phyloP scores from a whole-genome alignment of 2,888 invertebrate genomes.

The Imbricaverruca yamaguchii region DNA sequence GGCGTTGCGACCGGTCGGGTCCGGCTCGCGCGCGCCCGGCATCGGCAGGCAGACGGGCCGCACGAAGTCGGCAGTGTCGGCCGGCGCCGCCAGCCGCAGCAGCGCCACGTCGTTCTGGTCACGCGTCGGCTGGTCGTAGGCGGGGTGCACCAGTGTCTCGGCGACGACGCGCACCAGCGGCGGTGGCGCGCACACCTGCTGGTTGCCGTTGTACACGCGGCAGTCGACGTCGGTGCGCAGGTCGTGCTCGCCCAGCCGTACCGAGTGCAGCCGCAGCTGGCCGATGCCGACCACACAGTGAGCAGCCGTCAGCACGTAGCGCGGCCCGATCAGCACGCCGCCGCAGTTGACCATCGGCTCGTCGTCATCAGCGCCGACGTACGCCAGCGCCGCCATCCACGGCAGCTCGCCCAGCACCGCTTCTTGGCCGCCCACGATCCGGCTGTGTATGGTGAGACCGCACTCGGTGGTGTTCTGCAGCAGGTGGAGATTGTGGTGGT shows the following conservation, averaged over 20 bases:
- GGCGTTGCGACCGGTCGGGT: slow-evolving; percentile 23
- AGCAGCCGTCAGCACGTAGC: slow-evolving; percentile 28
- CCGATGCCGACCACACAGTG: slow-evolving; percentile 27
- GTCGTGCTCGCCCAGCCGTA: slow-evolving; percentile 30
- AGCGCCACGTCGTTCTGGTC: slow-evolving; percentile 29
- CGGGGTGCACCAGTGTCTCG: slow-evolving; percentile 25
- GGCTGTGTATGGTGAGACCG: neutral
- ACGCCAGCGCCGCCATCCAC: slow-evolving; percentile 28
- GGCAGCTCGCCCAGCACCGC: slow-evolving; percentile 26
- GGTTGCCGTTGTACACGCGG: neutral
- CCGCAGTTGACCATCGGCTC: slow-evolving; percentile 27
- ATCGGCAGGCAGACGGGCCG: slow-evolving; percentile 28
- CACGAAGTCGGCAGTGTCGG: slow-evolving; percentile 26
- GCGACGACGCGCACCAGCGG: slow-evolving; percentile 21
- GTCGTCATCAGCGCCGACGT: neutral
- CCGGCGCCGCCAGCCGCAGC: slow-evolving; percentile 24
- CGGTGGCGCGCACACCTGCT: slow-evolving; percentile 19
- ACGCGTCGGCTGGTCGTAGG: slow-evolving; percentile 23
- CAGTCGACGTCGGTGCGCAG: slow-evolving; percentile 26
- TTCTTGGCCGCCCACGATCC: neutral
- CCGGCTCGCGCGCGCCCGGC: neutral
- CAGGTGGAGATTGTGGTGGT: neutral
- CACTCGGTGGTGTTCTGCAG: neutral
- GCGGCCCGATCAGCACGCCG: slow-evolving; percentile 27
- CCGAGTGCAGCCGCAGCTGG: slow-evolving; percentile 25